A percentile compares a stretch with the other conserved stretches of the same genome.
These are phyloP conservation scores for Cephus rjabovi DNA, from an alignment of 2,888 invertebrate species.

Conservation along the genomic window DNA sequence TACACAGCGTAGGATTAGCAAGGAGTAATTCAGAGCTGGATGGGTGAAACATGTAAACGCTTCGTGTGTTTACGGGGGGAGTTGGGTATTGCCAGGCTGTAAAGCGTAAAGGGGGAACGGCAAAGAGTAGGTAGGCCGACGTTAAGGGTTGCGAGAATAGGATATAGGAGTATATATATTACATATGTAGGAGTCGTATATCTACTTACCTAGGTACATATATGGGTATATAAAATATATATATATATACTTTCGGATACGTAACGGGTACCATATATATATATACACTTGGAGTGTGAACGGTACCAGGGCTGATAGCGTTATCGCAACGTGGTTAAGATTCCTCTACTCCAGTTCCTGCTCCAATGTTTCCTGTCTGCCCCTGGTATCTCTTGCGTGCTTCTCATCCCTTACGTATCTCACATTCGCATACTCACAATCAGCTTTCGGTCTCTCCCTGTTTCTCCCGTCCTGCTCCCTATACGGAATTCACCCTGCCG, in stretches of 20 bases:
- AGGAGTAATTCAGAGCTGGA: constrained; percentile 24
- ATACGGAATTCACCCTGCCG: constrained; percentile 35
- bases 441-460: not conserved
- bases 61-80: not conserved
- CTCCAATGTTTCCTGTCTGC: constrained; percentile 4
- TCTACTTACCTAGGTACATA: not conserved
- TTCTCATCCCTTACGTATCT: not conserved
- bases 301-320: constrained; percentile 22
- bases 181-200: not conserved
- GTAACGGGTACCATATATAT: not conserved
- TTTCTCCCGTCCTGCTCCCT: not conserved
- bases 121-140: not conserved
- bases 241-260: not conserved
- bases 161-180: not conserved
- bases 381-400: constrained; percentile 9
- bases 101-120: not conserved
- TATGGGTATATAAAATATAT: not conserved
- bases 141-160: not conserved
- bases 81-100: not conserved
- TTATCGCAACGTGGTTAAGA: constrained; percentile 26
- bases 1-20: constrained; percentile 20
- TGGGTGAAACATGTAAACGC: constrained; percentile 13
- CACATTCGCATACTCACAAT: not conserved
- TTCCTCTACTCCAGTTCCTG: constrained; percentile 4
- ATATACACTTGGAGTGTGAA: not conserved